Evolutionary conservation across 23 tunicate genomes (phyloP), one percentile per base, ranked within the genome.

Genomic region (Botrylloides violaceus): DNA sequence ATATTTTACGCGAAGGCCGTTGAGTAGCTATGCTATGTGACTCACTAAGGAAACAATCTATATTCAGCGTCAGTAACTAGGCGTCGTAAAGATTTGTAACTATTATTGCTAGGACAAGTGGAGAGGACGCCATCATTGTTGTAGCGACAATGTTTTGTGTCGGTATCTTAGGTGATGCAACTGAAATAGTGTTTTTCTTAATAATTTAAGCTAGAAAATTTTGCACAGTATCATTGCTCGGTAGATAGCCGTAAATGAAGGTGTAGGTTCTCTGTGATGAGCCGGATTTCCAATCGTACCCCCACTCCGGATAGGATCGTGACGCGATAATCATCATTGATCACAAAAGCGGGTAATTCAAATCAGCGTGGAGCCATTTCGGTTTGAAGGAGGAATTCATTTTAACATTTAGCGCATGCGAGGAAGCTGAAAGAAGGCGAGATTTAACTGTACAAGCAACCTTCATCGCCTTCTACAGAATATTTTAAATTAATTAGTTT

Each of bases 1-100:
- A 63, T 28, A 63, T 34, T 12, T 31, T 63, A 63, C 32, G 29
- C 36, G 32, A 25, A 37, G 37, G 58, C 74, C 28, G 74, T 68
- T 68, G 57, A 39, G 74, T 68, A 43, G 74, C 49, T 26, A 68
- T 37, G 74, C 57, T 24, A 68, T 63, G 20, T 63, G 70, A 27
- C 35, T 63, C 70, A 63, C 70, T 63, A 63, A 28, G 70, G 70
- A 63, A 63, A 63, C 70, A 63, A 63, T 25, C 26, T 63, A 28
- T 31, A 23, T 33, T 63, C 29, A 33, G 70, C 70, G 70, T 63
- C 70, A 31, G 70, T 63, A 63, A 63, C 70, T 33, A 63, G 70
- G 70, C 70, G 33, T 63, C 36, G 70, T 63, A 33, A 26, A 34
- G 34, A 27, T 63, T 63, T 31, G 32, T 28, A 28, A 43, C 53